Conservation (phyloP, 2,797 vertebrate genomes). For the Malurus leucopterus region DNA sequence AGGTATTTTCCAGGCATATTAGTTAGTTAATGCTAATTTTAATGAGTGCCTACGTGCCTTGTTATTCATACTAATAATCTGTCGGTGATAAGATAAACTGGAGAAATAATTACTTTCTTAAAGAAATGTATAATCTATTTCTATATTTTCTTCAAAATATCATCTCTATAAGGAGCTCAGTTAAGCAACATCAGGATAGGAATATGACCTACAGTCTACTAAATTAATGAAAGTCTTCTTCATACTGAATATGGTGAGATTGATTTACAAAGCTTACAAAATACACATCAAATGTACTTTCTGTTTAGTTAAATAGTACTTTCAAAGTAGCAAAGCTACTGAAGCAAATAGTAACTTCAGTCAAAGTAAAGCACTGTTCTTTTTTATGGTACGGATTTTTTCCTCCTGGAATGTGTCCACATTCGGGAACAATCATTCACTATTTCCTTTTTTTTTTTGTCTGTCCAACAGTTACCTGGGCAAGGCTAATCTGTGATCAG, state of each 20-base stretch:
- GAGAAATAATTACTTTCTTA: neutral
- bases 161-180: neutral
- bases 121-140: neutral
- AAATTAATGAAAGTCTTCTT: neutral
- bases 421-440: neutral
- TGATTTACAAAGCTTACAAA: neutral
- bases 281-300: neutral
- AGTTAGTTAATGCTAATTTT: neutral
- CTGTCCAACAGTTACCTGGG: neutral
- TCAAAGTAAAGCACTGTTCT: neutral
- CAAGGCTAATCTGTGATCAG: neutral
- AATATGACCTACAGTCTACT: neutral
- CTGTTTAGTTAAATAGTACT: neutral
- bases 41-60: neutral
- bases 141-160: neutral
- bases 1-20: neutral
- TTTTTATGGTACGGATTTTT: neutral
- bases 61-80: neutral
- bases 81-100: neutral
- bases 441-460: neutral
- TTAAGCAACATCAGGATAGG: neutral
- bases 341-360: neutral
- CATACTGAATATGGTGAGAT: neutral
- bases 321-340: neutral
- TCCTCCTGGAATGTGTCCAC: rapidly evolving